Conservation (phyloP, 1,140 invertebrate species). For the Saccostrea cuccullata region DNA sequence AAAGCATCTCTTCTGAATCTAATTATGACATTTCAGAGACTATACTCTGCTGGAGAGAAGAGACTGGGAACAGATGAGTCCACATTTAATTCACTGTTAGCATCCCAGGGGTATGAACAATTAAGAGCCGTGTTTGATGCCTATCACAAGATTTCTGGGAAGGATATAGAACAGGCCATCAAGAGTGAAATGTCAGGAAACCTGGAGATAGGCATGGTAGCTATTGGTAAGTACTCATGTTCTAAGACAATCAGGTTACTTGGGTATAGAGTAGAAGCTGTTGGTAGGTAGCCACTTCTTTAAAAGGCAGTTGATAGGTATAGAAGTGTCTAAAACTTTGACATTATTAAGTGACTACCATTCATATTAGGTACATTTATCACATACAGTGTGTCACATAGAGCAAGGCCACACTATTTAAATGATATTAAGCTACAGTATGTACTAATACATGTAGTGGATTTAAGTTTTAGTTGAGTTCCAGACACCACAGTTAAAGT, state of each 20-base stretch:
- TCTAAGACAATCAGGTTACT: neutral
- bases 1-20: too few species aligned
- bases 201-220: conserved; percentile 73
- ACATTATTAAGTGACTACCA: too few species aligned
- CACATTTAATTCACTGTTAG: conserved; percentile 75
- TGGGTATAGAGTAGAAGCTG: neutral
- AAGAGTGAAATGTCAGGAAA: conserved; percentile 79
- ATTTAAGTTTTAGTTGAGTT: neutral
- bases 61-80: conserved; percentile 81
- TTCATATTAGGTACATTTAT: too few species aligned
- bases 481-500: neutral
- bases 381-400: too few species aligned
- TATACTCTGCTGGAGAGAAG: conserved; percentile 79
- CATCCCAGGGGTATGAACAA: conserved; percentile 75
- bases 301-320: neutral
- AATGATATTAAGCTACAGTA: too few species aligned
- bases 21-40: conserved; percentile 60
- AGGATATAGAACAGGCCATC: conserved; percentile 75
- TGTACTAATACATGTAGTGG: neutral
- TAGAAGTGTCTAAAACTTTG: neutral
- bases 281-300: neutral
- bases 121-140: conserved; percentile 76
- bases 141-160: conserved; percentile 69
- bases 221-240: conserved; percentile 71
- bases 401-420: too few species aligned